Evolutionary conservation across 2,797 vertebrate species (phyloP), one percentile per base, ranked within the genome.

Genomic region (Acrossocheilus wenchowensis): DNA sequence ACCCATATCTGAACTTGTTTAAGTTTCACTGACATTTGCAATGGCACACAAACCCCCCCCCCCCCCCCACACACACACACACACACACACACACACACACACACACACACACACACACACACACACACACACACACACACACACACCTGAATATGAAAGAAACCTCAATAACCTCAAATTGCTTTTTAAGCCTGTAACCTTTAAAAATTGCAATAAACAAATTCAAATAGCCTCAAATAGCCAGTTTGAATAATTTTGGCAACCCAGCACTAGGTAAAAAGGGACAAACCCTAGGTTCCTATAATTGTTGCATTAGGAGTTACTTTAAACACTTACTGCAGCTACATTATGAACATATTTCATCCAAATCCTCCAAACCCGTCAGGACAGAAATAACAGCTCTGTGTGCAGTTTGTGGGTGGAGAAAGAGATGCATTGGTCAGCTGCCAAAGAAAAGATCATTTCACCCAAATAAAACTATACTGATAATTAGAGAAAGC

Each of bases 371-470:
- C 11, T 71, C 30, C 68, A 81, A 81, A 72, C 23, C 3, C 1
- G 0, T 39, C 66, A 54, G 66, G 81, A 60, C 52, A 73, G 81
- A 74, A 83, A 83, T 83, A 45, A 60, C 36, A 17, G 6, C 69
- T 83, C 17, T 60, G 52, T 72, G 39, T 57, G 81, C 36, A 41
- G n/a, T 23, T 73, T 60, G 69, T 74, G 69, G 52, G 81, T 60
- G 81, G 69, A 73, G 50, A 82, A 57, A 71, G 21, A n/a, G 64
- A 82, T n/a, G 66, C 68, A 36, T 14, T 82, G 36, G 68, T 82
- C 81, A 41, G 23, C 50, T 43, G 81, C 81, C 81, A 72, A 72
- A 72, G 15, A 82, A 26, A 26, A 57, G 1, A 39, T 60, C 0
- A 34, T 36, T 17, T 36, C 15, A 19, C 66, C 34, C 23, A 34